A percentile compares a stretch with the other conserved stretches of the same genome.
Evolutionary conservation across 2,797 vertebrate genomes (phyloP).

Genomic region (Anabacerthia variegaticeps): DNA sequence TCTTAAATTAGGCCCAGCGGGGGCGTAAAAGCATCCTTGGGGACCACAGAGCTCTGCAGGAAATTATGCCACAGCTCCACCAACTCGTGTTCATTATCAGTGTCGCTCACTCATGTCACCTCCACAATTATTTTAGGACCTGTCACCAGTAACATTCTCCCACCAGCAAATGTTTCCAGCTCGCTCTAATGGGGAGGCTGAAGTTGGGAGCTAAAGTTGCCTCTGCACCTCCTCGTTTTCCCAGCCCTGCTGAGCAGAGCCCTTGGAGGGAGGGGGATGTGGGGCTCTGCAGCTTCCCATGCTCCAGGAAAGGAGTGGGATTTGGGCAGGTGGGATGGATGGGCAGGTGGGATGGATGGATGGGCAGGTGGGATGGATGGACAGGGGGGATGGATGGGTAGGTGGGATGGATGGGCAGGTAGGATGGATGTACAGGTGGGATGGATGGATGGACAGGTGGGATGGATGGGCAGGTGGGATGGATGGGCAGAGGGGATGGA

Average conservation of each 20-base stretch:
- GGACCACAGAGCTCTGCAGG: conserved; percentile 10
- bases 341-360: too few species aligned
- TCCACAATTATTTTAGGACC: conserved; percentile 59
- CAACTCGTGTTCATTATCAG: conserved; percentile 39
- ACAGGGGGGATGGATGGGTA: too few species aligned
- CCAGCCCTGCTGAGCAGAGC: background rate
- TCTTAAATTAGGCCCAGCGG: conserved; percentile 47
- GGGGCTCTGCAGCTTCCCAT: background rate
- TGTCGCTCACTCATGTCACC: conserved; percentile 55
- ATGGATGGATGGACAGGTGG: too few species aligned
- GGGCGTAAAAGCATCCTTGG: conserved; percentile 52
- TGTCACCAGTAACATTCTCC: conserved; percentile 59
- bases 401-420: too few species aligned
- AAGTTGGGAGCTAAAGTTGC: background rate
- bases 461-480: too few species aligned
- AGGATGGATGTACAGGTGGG: too few species aligned
- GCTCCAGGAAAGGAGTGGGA: too few species aligned
- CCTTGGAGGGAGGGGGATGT: background rate
- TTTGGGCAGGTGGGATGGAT: too few species aligned
- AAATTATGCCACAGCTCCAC: conserved; percentile 48
- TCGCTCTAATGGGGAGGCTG: background rate
- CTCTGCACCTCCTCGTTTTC: background rate
- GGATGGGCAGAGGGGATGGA: too few species aligned
- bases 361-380: too few species aligned
- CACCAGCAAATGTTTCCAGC: conserved; percentile 55